Conservation (phyloP, 2,888 invertebrate genomes). For the Melinaea menophilus region DNA sequence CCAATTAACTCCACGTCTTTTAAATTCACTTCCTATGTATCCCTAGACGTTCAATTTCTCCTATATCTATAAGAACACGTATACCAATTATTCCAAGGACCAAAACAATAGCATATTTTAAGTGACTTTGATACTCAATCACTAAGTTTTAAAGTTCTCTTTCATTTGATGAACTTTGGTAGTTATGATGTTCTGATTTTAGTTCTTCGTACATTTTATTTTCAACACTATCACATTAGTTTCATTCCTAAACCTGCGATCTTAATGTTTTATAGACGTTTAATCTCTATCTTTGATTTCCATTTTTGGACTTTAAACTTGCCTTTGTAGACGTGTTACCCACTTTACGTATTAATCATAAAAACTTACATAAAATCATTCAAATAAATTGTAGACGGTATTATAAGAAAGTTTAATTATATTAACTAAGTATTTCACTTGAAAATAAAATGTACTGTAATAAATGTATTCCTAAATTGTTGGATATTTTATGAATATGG, state of each 20-base stretch:
- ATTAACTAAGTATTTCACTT: too few species aligned
- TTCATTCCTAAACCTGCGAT: slow-evolving; percentile 31
- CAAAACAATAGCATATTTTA: not conserved
- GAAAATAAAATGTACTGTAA: too few species aligned
- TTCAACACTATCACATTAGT: slow-evolving; percentile 34
- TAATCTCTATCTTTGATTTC: slow-evolving; percentile 22
- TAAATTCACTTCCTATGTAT: slow-evolving; percentile 24
- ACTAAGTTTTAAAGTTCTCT: not conserved
- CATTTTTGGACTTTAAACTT: slow-evolving; percentile 12
- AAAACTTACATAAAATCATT: too few species aligned
- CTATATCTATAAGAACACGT: slow-evolving; percentile 25
- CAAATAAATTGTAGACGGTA: too few species aligned
- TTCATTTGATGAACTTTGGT: slow-evolving; percentile 35
- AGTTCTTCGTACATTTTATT: slow-evolving; percentile 26
- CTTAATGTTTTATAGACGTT: slow-evolving; percentile 26
- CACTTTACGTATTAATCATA: too few species aligned
- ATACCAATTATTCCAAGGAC: not conserved
- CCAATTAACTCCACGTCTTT: slow-evolving; percentile 21
- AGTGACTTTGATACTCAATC: slow-evolving; percentile 8
- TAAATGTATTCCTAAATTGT: too few species aligned
- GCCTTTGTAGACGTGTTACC: not conserved
- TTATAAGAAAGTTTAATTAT: too few species aligned
- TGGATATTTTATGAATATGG: too few species aligned
- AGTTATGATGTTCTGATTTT: slow-evolving; percentile 44
- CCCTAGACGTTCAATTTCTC: slow-evolving; percentile 26